Conservation (phyloP, 2,797 vertebrate species). For the Eutrigla gurnardus region DNA sequence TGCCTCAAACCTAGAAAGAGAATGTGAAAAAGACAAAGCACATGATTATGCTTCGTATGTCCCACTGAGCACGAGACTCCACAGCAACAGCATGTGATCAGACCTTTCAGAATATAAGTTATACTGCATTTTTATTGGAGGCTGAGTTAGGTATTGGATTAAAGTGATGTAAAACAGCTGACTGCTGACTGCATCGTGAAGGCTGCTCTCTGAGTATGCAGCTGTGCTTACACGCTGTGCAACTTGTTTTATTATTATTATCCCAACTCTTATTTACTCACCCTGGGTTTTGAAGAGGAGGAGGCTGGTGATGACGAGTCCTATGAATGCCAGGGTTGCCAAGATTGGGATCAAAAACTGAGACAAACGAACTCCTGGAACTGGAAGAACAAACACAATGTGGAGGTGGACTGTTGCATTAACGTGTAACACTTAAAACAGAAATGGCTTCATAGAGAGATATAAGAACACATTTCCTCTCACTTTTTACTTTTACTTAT, state of each 20-base stretch:
- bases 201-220: neutral
- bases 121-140: neutral
- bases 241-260: conserved; percentile 1
- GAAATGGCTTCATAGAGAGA: neutral
- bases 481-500: neutral
- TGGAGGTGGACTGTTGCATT: neutral
- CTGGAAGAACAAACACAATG: conserved; percentile 38
- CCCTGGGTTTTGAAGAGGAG: conserved; percentile 53
- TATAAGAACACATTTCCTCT: neutral
- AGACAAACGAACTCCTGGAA: conserved; percentile 32
- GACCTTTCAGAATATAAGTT: conserved; percentile 13
- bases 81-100: conserved; percentile 53
- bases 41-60: conserved; percentile 63
- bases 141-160: neutral
- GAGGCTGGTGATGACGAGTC: conserved; percentile 53
- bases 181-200: too few relatives aligned
- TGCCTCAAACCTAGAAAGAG: conserved; percentile 58
- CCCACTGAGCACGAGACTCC: conserved; percentile 20
- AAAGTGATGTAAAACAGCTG: conserved; percentile 5
- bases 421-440: neutral
- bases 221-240: neutral
- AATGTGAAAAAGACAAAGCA: conserved; percentile 62
- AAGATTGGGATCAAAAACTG: conserved; percentile 62
- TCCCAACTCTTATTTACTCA: conserved; percentile 44
- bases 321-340: conserved; percentile 40